phyloP scores from a whole-genome alignment of 2,113 vertebrate genomes.

The Morone saxatilis region DNA sequence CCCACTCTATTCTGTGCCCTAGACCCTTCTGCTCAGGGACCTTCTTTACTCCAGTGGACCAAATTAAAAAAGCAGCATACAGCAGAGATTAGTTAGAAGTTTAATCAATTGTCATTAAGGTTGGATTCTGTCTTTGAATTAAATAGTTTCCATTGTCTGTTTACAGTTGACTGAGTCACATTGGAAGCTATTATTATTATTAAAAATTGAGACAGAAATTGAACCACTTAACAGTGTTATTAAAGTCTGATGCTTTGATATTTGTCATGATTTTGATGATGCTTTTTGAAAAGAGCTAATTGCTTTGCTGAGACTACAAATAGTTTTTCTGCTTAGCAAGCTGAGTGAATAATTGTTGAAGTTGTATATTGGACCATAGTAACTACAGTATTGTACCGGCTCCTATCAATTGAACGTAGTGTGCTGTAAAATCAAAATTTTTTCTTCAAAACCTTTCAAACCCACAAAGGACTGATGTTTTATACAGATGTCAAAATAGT shows the following conservation, averaged over 20 bases:
- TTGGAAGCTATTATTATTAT: not conserved
- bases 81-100: not conserved
- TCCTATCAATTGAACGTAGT: not conserved
- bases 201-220: not conserved
- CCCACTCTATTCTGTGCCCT: conserved; percentile 18
- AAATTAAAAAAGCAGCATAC: conserved; percentile 17
- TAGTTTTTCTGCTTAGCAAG: conserved; percentile 13
- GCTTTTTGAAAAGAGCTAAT: conserved; percentile 14
- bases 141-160: not conserved
- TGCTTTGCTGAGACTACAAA: not conserved
- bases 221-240: not conserved
- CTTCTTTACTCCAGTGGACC: not conserved
- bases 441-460: not conserved
- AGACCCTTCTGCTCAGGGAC: not conserved
- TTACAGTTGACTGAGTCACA: not conserved
- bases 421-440: no score
- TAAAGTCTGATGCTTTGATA: not conserved
- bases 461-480: not conserved
- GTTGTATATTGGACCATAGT: not conserved
- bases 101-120: conserved; percentile 5
- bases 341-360: not conserved
- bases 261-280: not conserved
- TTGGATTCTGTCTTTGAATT: not conserved
- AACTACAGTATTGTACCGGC: not conserved
- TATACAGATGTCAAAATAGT: not conserved